Base-by-base conservation (phyloP, 2,888 invertebrate genomes). In the Euspilapteryx auroguttella region DNA sequence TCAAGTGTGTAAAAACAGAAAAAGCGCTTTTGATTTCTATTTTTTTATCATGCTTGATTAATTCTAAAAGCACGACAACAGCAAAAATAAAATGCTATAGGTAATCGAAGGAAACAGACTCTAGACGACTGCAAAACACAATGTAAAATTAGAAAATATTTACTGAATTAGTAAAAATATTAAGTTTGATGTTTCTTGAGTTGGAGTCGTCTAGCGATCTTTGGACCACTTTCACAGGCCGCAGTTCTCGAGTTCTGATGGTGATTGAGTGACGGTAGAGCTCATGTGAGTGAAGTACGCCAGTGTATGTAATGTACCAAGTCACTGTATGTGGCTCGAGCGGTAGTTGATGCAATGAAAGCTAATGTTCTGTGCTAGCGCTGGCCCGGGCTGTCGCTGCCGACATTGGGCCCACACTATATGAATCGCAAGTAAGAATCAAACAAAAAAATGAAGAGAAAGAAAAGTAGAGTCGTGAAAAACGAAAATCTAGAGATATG, bases 211-310 rank as follows among this genome's bases (percentile, higher is more conserved):
- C 42, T 54, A 61, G 58, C 46, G 17, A 17, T 17, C 8, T 17
- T 17, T 15, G 45, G 57, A 65, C 57, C 64, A 63, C 63, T 63
- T 62, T 66, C 57, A 63, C 58, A 69, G 56, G 65, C 59, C 51
- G 59, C 52, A 49, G 51, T 55, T 37, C 8, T 8, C 8, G 17
- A 17, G 17, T 17, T 17, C n/a, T n/a, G n/a, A n/a, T n/a, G n/a
- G n/a, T n/a, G n/a, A n/a, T n/a, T n/a, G n/a, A n/a, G n/a, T n/a
- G n/a, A n/a, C n/a, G n/a, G n/a, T n/a, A n/a, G n/a, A n/a, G n/a
- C 44, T 54, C 51, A 71, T 68, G 71, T 75, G 54, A 62, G 69
- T 73, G 68, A 69, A 68, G 71, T 66, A 64, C 65, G 61, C 59
- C 62, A 66, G 69, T 73, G 69, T 71, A 44, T 43, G 50, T 54